Evolutionary conservation across 1,140 invertebrate genomes (phyloP).

Genomic region (Coelopa frigida): DNA sequence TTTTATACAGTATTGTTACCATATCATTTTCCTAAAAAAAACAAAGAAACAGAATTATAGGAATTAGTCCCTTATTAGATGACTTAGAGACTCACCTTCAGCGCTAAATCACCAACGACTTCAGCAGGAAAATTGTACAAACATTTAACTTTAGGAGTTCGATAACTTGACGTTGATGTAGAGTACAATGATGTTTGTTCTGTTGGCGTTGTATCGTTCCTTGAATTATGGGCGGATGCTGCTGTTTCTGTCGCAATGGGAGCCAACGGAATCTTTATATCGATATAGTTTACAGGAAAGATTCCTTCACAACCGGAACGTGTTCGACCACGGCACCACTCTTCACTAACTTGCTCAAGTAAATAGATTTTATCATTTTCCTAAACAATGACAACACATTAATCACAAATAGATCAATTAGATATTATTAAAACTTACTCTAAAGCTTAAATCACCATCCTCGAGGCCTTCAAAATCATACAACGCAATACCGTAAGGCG

Average conservation of each 20-base stretch:
- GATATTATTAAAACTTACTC: constrained; percentile 49
- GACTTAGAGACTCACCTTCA: constrained; percentile 46
- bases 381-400: constrained; percentile 44
- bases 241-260: constrained; percentile 16
- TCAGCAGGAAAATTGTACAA: constrained; percentile 58
- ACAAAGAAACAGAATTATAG: constrained; percentile 2
- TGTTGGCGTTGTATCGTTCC: constrained; percentile 22
- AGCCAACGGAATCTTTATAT: constrained; percentile 63
- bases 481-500: constrained; percentile 63
- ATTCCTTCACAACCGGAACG: constrained; percentile 61
- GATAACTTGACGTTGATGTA: no score
- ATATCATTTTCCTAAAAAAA: constrained; percentile 47
- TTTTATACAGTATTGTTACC: constrained; percentile 61
- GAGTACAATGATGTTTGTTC: constrained; percentile 13
- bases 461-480: constrained; percentile 66
- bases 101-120: constrained; percentile 52
- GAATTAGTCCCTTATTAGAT: no score
- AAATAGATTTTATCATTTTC: constrained; percentile 63
- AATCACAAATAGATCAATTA: not conserved
- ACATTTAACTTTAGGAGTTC: constrained; percentile 29
- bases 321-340: constrained; percentile 69
- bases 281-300: constrained; percentile 72
- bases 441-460: constrained; percentile 63
- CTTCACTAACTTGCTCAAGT: constrained; percentile 60
- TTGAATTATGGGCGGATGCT: constrained; percentile 12